phyloP scores from a whole-genome alignment of 2,113 vertebrate genomes.

The Gallinago media region DNA sequence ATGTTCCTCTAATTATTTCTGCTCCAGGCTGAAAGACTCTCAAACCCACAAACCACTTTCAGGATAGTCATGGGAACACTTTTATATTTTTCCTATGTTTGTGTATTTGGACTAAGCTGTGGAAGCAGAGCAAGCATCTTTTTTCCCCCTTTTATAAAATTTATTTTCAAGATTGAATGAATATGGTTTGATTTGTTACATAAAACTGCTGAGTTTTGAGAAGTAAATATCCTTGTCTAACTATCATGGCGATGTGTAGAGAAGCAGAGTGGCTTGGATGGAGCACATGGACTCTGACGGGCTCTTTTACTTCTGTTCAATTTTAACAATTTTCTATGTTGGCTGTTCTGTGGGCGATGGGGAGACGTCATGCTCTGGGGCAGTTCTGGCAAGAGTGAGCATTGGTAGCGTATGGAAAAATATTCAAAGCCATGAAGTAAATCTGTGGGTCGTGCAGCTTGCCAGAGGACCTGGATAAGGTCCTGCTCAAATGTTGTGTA shows the following conservation, averaged over 20 bases:
- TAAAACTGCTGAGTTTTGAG: neutral
- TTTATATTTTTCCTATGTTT: neutral
- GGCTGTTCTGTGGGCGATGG: neutral
- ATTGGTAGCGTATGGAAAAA: neutral
- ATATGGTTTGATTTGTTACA: neutral
- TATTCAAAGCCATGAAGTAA: neutral
- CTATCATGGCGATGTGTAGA: accelerated
- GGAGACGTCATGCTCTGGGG: neutral
- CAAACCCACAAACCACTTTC: neutral
- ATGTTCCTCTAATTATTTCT: neutral
- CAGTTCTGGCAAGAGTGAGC: neutral
- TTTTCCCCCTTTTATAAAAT: accelerated
- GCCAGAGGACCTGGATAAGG: neutral
- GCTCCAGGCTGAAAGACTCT: neutral
- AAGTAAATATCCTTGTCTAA: neutral
- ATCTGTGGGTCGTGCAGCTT: neutral
- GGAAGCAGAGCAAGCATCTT: accelerated
- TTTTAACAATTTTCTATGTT: neutral
- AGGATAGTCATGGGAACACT: neutral
- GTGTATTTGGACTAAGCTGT: neutral
- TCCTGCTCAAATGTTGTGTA: neutral
- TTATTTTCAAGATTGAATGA: neutral
- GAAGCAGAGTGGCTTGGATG: neutral
- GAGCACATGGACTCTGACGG: neutral
- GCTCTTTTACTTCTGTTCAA: neutral